Evolutionary conservation across 2,113 vertebrate genomes (phyloP), one percentile per base, ranked within the genome.

Genomic region (Aramus guarauna): DNA sequence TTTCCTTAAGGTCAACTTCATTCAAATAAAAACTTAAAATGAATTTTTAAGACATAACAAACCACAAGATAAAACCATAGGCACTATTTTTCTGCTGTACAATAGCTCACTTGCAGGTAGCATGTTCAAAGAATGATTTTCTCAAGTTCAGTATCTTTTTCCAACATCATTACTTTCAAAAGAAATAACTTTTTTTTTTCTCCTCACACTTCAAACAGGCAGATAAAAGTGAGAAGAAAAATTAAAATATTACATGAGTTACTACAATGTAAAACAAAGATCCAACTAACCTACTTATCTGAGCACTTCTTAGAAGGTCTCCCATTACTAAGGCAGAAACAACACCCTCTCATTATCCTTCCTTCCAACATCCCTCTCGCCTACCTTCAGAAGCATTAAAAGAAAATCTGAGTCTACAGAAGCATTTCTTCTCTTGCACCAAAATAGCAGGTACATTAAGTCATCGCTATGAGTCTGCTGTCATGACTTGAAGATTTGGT

Each of bases 181-280:
- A 77, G 45, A 45, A 95, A 12, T 11, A 76, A 85, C 69, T 62
- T 16, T 4, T 39, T 84, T 69, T 60, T 64, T 20, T 1, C 2
- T 11, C 15, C 24, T 50, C 13, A 2, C 8, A 10, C 71, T 92
- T 96, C 84, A 87, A 82, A 82, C 14, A 5, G 19, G 27, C 36
- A 85, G 88, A 88, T 76, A 55, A 75, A 94, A 93, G 63, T 0
- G 8, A 88, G 59, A 74, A 79, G 27, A 53, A 63, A 79, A 93
- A 91, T 90, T 92, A 77, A 88, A 94, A 79, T 69, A 85, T 67
- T 71, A 63, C 85, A 88, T 11, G 75, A 92, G 50, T 76, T 85
- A 23, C 20, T 69, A 30, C 3, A 23, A 26, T 11, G 47, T 73
- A 88, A 90, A 93, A 90, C 82, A 88, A 94, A 92, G 79, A 76